phyloP scores from a whole-genome alignment of 1,140 invertebrate species.

The Listronotus oregonensis region DNA sequence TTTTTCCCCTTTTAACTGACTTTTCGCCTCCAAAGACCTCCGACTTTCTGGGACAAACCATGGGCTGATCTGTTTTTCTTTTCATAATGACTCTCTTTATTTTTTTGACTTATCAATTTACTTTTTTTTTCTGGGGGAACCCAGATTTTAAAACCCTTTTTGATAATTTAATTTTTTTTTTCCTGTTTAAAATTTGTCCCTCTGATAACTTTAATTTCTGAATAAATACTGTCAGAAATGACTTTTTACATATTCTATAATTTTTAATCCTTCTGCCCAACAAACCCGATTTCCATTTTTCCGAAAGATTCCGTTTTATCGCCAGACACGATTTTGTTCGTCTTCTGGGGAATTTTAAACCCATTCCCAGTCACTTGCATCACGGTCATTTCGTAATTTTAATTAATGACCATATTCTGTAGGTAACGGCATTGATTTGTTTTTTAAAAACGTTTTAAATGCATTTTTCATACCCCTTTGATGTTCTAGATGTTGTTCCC shows the following conservation, averaged over 20 bases:
- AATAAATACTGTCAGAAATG: neutral
- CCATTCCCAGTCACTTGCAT: neutral
- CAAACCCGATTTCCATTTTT: slow-evolving; percentile 3
- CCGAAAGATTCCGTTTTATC: neutral
- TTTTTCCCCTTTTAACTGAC: no score
- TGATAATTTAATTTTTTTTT: neutral
- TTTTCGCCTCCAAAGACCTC: no score
- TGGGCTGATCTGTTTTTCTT: no score
- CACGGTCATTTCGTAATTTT: neutral
- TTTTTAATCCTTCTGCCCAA: slow-evolving; percentile 10
- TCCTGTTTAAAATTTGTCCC: neutral
- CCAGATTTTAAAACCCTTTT: neutral
- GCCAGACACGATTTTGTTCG: neutral
- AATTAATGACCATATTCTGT: neutral
- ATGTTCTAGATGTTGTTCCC: neutral
- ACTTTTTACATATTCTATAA: slow-evolving; percentile 4
- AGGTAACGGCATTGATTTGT: neutral
- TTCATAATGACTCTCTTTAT: no score
- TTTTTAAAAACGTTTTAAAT: slow-evolving; percentile 2
- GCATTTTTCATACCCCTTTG: slow-evolving; percentile 3
- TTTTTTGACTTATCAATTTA: no score
- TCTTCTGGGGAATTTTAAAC: neutral
- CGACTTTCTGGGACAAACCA: no score
- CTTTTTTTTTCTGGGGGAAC: neutral
- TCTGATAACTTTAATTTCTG: neutral